Conservation (phyloP, 2,113 vertebrate genomes). For the Colaptes auratus region DNA sequence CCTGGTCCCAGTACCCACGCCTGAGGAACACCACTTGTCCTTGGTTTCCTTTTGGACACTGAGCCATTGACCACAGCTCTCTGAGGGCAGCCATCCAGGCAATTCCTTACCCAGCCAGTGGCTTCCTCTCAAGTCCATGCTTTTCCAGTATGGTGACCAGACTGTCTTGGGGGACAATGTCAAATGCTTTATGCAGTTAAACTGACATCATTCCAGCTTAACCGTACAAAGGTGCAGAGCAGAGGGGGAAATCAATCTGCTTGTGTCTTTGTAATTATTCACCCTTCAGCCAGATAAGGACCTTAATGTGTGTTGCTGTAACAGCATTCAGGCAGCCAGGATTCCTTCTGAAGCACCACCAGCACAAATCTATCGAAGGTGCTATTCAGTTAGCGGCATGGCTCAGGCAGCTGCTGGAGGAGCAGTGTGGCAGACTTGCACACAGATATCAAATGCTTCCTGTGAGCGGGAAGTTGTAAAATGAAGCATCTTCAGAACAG, state of each 20-base stretch:
- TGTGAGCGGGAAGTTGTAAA: neutral
- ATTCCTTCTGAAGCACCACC: neutral
- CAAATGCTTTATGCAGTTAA: too few relatives aligned
- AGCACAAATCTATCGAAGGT: neutral
- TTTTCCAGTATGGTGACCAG: too few relatives aligned
- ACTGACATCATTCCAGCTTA: neutral
- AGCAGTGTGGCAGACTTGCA: neutral
- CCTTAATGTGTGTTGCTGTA: neutral
- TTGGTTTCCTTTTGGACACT: too few relatives aligned
- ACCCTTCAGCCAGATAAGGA: neutral
- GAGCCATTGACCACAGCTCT: too few relatives aligned
- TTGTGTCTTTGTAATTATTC: neutral
- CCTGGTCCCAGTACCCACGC: too few relatives aligned
- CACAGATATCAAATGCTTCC: neutral
- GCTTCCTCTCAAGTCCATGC: too few relatives aligned
- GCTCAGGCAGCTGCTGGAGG: neutral
- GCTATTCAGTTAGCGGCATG: neutral
- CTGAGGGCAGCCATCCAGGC: too few relatives aligned
- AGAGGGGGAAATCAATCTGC: fast-evolving
- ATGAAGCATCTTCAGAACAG: neutral
- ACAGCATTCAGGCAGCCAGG: fast-evolving
- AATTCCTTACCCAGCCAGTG: too few relatives aligned
- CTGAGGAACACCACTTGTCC: too few relatives aligned
- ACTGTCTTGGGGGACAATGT: too few relatives aligned
- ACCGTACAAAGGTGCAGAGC: neutral